Evolutionary conservation across 2,797 vertebrate genomes (phyloP).

Genomic region (Microchirus variegatus): DNA sequence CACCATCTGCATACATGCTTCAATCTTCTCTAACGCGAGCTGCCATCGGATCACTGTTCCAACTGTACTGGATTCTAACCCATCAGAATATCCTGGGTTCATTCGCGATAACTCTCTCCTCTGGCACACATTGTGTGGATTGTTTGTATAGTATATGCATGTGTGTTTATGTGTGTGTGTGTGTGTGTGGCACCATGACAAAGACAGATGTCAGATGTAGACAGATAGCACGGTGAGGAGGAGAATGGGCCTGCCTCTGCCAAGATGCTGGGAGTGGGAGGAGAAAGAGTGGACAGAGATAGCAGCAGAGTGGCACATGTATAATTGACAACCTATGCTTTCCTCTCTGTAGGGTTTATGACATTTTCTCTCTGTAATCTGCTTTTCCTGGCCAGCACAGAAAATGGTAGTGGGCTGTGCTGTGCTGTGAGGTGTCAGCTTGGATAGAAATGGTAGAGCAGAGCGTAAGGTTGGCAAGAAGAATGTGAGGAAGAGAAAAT

Average conservation of each 20-base stretch:
- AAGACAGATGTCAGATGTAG: conserved; percentile 63
- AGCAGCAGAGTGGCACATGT: conserved; percentile 65
- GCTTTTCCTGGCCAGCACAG: conserved; percentile 54
- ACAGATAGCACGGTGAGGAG: conserved; percentile 39
- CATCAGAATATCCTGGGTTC: conserved; percentile 59
- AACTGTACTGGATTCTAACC: conserved; percentile 41
- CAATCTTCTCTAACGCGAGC: conserved; percentile 23
- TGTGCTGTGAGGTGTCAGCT: conserved; percentile 37
- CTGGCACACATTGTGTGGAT: conserved; percentile 34
- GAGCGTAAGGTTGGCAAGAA: conserved; percentile 54
- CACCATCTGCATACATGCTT: conserved; percentile 46
- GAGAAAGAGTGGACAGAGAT: conserved; percentile 50
- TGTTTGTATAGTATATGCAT: not conserved
- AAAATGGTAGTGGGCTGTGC: conserved; percentile 44
- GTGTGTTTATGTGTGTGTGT: not conserved
- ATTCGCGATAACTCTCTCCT: conserved; percentile 48
- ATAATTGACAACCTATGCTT: conserved; percentile 76
- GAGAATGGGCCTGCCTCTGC: conserved; percentile 25
- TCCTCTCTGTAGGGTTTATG: conserved; percentile 68
- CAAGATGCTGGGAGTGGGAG: conserved; percentile 55
- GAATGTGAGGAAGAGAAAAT: conserved; percentile 53
- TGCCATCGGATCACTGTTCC: conserved; percentile 16
- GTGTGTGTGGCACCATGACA: conserved; percentile 39
- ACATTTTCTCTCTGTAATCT: conserved; percentile 70
- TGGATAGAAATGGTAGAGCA: conserved; percentile 59